Evolutionary conservation across 2,888 invertebrate genomes (phyloP).

Genomic region (Yponomeuta plumbellus): DNA sequence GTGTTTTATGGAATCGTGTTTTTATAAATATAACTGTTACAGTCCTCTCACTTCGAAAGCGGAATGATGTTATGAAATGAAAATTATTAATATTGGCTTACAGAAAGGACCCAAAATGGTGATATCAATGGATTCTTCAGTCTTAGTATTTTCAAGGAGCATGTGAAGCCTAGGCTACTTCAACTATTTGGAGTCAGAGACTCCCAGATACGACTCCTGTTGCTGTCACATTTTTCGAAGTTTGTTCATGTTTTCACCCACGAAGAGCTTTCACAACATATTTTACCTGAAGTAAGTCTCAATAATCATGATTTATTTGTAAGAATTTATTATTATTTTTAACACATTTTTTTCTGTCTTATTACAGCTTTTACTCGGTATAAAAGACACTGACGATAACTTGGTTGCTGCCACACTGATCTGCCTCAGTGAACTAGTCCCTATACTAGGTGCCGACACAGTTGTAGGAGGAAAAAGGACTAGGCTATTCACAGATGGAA

Average conservation of each 20-base stretch:
- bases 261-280: constrained; percentile 83
- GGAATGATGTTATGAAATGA: background rate
- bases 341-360: constrained; percentile 7
- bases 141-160: constrained; percentile 80
- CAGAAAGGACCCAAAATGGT: constrained; percentile 57
- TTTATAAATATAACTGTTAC: no score
- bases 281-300: constrained; percentile 86
- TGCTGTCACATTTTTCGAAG: constrained; percentile 86
- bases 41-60: no score
- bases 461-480: constrained; percentile 90
- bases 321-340: constrained; percentile 8
- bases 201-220: constrained; percentile 83
- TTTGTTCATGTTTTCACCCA: constrained; percentile 85
- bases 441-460: constrained; percentile 88
- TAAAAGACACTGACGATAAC: constrained; percentile 90
- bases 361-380: constrained; percentile 85
- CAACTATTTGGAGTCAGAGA: constrained; percentile 92
- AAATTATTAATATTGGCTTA: constrained; percentile 24
- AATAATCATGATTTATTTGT: background rate
- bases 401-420: constrained; percentile 88
- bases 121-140: constrained; percentile 80
- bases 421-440: constrained; percentile 89
- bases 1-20: no score
- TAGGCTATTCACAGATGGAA: constrained; percentile 90
- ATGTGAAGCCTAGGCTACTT: constrained; percentile 85